Base-by-base conservation (phyloP, 2,113 vertebrate genomes). In the Oncorhynchus gorbuscha region DNA sequence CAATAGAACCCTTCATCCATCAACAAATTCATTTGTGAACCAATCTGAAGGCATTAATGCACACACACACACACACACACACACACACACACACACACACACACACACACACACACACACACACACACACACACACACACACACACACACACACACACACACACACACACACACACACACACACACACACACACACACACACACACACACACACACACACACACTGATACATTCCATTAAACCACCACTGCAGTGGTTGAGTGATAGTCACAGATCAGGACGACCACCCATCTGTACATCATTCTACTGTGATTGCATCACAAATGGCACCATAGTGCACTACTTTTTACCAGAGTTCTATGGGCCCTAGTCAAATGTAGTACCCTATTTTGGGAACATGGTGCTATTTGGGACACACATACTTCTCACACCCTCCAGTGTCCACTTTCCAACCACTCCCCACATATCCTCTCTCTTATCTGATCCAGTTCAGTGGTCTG, bases 401-500 rank as follows among this genome's bases (percentile, higher is more conserved):
- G 16, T 55, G 16, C 16, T 55, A 55, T 55, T 18, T 55, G 51
- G 12, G 51, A 16, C 51, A 55, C 16, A 18, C 3, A 2, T 55
- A 18, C 4, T 1, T 62, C 18, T n/a, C 59, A 62, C 59, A 62
- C n/a, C 64, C 26, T 67, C 65, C 24, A 67, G 22, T 24, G n/a
- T 66, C 62, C 62, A 5, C 68, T 55, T 9, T 58, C 24, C 51
- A 0, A 61, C 66, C 51, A 32, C 67, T 4, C 62, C 3, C 73
- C 68, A 24, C 12, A 9, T 45, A 45, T 11, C 39, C 8, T 9
- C 59, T 0, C 1, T n/a, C 59, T 8, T 8, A n/a, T 62, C 22
- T 24, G 20, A 20, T 58, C 18, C 59, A 11, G 59, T 62, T 62
- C 16, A 55, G 13, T 3, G 55, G 81, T 77, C 75, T 73, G 84